Evolutionary conservation across 2,797 vertebrate genomes (phyloP).

Genomic region (Champsocephalus gunnari): DNA sequence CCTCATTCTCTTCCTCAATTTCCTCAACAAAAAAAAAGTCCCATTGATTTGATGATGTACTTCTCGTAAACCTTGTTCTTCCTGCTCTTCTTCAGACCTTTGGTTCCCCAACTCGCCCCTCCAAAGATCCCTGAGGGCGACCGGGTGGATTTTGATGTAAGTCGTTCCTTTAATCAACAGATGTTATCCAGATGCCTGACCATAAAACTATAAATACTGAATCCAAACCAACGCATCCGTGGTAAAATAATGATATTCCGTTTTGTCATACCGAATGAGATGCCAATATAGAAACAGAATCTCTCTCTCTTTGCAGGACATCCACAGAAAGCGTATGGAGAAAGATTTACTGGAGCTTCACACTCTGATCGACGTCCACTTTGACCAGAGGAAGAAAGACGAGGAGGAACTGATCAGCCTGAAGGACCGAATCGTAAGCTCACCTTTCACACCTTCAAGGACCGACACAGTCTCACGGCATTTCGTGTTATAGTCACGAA

Average conservation of each 20-base stretch:
- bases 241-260: neutral
- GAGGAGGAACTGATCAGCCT: conserved; percentile 91
- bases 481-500: no score
- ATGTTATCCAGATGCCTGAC: no score
- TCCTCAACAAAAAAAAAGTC: no score
- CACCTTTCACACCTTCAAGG: neutral
- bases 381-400: conserved; percentile 94
- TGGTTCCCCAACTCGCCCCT: conserved; percentile 88
- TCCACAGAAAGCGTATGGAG: conserved; percentile 95
- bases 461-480: no score
- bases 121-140: conserved; percentile 95
- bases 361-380: conserved; percentile 92
- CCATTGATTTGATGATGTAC: no score
- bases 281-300: neutral
- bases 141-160: conserved; percentile 94
- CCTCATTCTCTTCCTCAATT: no score
- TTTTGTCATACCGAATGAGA: neutral
- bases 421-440: conserved; percentile 89
- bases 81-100: conserved; percentile 74
- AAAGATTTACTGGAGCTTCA: conserved; percentile 93
- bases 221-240: no score
- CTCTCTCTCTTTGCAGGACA: conserved; percentile 83
- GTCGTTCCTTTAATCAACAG: conserved; percentile 41
- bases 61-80: neutral
- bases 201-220: no score